Evolutionary conservation across 2,888 invertebrate species (phyloP), one percentile per base, ranked within the genome.

Genomic region (Lymantria monacha): DNA sequence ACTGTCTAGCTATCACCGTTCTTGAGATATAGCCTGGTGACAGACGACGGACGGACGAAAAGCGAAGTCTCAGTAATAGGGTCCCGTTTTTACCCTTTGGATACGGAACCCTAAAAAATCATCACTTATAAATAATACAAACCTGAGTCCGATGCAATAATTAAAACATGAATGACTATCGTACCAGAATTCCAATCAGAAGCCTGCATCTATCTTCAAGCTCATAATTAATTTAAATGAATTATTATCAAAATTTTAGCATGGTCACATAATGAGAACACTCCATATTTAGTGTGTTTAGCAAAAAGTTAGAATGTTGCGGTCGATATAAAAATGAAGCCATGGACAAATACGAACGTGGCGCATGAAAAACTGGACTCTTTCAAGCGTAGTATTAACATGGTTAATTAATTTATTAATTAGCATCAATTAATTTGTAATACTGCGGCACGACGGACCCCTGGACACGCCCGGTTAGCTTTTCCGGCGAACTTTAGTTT

Each of bases 391-490:
- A 68, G 78, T 82, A 86, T 85, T 84, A 84, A 83, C 84, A 87
- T 87, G 83, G 81, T 76, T 87, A 87, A 88, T 88, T 88, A 85
- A 87, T 89, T 87, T 85, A 89, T 87, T 87, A 86, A 87, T 89
- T 87, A 86, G 76, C 85, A 86, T 86, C 82, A 86, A 87, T 87
- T 87, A 87, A 85, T 83, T 79, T 46, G 85, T 81, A 81, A 76
- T 81, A 77, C 75, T 62, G 73, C 73, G 74, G 78, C 76, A 70
- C 68, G 68, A 70, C 70, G 66, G 72, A 67, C 72, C 72, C 69
- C 68, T 69, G 77, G 84, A 74, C 74, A 74, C 81, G 84, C 77
- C 59, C 72, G 71, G 79, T 72, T 83, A 81, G 74, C 69, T 85
- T 85, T 88, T 89, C 85, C 80, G 62, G 67, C 69, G 74, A 85